phyloP scores from a whole-genome alignment of 2,888 invertebrate species.

The Lasioglossum calceatum region DNA sequence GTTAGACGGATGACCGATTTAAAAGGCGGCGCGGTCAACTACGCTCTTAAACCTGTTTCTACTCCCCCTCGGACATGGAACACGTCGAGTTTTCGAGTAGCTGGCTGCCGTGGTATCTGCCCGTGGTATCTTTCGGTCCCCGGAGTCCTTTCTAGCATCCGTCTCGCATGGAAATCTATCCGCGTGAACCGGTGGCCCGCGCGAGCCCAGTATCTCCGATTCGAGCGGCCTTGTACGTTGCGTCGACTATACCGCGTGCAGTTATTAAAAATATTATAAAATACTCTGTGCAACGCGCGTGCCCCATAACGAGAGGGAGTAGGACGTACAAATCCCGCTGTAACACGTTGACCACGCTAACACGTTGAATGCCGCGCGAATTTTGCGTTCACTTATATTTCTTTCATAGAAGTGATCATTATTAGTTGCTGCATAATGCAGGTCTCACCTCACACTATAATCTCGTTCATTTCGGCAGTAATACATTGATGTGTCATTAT shows the following conservation, averaged over 20 bases:
- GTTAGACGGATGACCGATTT: slow-evolving; percentile 67
- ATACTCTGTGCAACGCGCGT: neutral
- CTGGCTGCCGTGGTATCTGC: slow-evolving; percentile 51
- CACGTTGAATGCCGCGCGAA: neutral
- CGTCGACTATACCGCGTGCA: neutral
- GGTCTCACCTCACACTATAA: neutral
- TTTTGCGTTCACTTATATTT: neutral
- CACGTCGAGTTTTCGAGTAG: slow-evolving; percentile 71
- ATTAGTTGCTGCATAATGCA: neutral
- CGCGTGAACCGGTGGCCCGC: neutral
- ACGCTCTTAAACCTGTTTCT: slow-evolving; percentile 71
- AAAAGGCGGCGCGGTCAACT: slow-evolving; percentile 67
- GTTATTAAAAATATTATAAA: neutral
- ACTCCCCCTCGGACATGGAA: slow-evolving; percentile 70
- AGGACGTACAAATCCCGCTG: neutral
- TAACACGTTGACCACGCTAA: neutral
- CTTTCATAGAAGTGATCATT: neutral
- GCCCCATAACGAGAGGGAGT: neutral
- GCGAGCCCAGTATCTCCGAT: neutral
- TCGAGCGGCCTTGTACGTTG: neutral
- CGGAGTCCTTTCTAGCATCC: slow-evolving; percentile 37
- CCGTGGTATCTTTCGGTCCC: slow-evolving; percentile 41
- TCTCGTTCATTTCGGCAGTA: neutral
- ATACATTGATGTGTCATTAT: neutral
- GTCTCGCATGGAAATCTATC: slow-evolving; percentile 32